These are phyloP conservation scores for Apostichopus japonicus DNA, from an alignment of 35 echinoderm and acorn worm genomes.

Conservation along the genomic window DNA sequence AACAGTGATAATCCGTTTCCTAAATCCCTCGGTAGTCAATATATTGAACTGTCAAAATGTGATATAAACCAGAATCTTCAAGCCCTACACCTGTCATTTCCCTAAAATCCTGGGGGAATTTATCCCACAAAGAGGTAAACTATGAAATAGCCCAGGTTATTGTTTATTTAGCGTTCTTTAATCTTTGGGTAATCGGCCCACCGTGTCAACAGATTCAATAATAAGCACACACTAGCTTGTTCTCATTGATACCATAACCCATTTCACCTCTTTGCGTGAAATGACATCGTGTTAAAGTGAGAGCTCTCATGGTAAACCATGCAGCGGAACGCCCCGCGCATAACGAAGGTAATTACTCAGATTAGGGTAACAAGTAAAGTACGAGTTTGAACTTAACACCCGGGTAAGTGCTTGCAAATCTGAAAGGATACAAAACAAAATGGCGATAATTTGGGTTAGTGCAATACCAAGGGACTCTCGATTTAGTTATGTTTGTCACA, in stretches of 20 bases:
- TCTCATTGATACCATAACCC: conserved; percentile 30
- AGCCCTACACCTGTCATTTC: conserved; percentile 22
- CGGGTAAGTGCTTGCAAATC: too few relatives aligned
- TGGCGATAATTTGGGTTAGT: too few relatives aligned
- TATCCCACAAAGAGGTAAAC: background rate
- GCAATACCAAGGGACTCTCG: too few relatives aligned
- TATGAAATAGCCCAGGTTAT: conserved; percentile 13
- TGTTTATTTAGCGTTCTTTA: conserved; percentile 50
- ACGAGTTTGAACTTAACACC: too few relatives aligned
- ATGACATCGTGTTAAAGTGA: conserved; percentile 5
- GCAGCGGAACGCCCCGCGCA: too few relatives aligned
- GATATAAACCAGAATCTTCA: conserved; percentile 12
- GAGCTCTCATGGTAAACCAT: background rate
- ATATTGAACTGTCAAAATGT: conserved; percentile 33
- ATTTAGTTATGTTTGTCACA: too few relatives aligned
- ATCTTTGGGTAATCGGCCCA: conserved; percentile 51
- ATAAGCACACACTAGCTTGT: conserved; percentile 15
- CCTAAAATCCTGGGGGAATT: conserved; percentile 2
- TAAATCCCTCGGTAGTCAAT: conserved; percentile 3
- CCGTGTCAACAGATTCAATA: conserved; percentile 20
- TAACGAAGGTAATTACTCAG: too few relatives aligned
- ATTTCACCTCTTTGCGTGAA: conserved; percentile 20
- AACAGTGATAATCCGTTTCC: background rate
- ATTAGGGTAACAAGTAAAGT: too few relatives aligned
- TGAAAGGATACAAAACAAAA: too few relatives aligned